Base-by-base conservation (phyloP, 2,888 invertebrate species). In the Papilio demoleus region DNA sequence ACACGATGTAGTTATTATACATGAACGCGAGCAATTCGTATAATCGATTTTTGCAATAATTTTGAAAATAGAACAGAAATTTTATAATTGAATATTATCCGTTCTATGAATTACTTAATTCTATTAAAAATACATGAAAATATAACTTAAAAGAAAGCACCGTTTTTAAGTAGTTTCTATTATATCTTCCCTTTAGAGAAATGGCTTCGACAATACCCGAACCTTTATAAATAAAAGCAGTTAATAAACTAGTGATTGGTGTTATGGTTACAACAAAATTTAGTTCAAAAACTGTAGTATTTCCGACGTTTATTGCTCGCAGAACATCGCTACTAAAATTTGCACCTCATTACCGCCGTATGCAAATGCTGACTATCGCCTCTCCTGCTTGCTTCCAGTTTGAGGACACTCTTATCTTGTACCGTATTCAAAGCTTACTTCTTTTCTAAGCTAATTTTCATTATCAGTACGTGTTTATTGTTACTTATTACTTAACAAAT, bases 291-390 rank as follows among this genome's bases (percentile, higher is more conserved):
- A 64, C 64, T 68, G 59, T 64, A 68, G 38, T 64, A 64, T 50
- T 40, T 17, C 59, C 63, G 50, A 68, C 68, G 59, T 68, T 68
- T 64, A 68, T 68, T 64, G 64, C 64, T 22, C 34, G 63, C 31
- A 45, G 63, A 63, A 58, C 68, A 63, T 42, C 40, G 47, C 36
- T 63, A n/a, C 22, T 45, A 64, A 59, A 64, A 64, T 68, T 68
- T 50, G 58, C 45, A 19, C 45, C 64, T 68, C 64, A 68, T 68
- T 64, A 68, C 27, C 27, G 68, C 64, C 34, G 50, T 68, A 68
- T 67, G 67, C 42, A 67, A 67, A 67, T 67, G 42, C 17, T 53
- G 38, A 12, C 17, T 45, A 14, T 19, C 19, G 17, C 6, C 17
- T 45, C 17, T 45, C 17, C 42, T 19, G 42, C 42, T 14, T 31